Base-by-base conservation (phyloP, 2,797 vertebrate species). In the Harpagifer antarcticus region DNA sequence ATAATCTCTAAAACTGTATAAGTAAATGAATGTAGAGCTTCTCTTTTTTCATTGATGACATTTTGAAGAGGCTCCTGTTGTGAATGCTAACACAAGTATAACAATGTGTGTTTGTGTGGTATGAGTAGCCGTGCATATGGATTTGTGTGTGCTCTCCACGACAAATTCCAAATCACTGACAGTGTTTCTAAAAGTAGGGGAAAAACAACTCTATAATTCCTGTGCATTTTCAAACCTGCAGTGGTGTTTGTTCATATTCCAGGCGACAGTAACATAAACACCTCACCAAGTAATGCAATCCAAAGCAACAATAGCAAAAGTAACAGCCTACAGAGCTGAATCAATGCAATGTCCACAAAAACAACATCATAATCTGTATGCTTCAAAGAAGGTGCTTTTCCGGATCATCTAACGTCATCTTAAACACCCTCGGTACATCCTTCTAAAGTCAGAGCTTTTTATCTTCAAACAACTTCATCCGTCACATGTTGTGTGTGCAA, bases 121-220 rank as follows among this genome's bases (percentile, higher is more conserved):
- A n/a, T 2, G 3, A 44, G 8, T 31, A 37, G 3, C 23, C 20
- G 57, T 67, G 37, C 57, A 61, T 62, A 40, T 61, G 42, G 14
- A 59, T 74, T 31, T 55, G 33, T 23, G 44, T 53, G 15, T n/a
- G 33, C 52, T 62, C 37, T 42, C 13, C 1, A 45, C 3, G 5
- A 64, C 53, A 72, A 74, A 45, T 27, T 42, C 33, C 44, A 50
- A 27, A 17, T 57, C 11, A 37, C 58, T 69, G 58, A 17, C 13
- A 45, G n/a, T 54, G 12, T 68, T 60, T 61, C 5, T 61, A 5
- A 64, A 65, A 49, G 11, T 49, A 2, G 56, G 12, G 33, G 9
- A 61, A 72, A 45, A 54, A 58, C 40, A 56, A 40, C 42, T 19
- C 62, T 23, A 48, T 23, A 64, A 65, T 53, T 73, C 12, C 49